phyloP scores from a whole-genome alignment of 2,797 vertebrate species.

The Ctenopoma kingsleyae region DNA sequence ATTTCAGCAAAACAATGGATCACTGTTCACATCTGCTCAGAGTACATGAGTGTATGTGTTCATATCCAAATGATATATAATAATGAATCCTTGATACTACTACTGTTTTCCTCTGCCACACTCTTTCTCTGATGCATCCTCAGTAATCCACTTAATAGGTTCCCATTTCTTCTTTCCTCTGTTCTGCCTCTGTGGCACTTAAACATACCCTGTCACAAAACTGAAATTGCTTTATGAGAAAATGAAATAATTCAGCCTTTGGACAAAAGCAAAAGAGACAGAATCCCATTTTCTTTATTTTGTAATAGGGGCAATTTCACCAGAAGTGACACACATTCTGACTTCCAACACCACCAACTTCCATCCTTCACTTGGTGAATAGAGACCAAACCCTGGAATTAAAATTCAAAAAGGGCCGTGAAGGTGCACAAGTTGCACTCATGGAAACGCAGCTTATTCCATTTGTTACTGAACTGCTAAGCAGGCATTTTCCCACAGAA shows the following conservation, averaged over 20 bases:
- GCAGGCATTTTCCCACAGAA: slow-evolving; percentile 32
- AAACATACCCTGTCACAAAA: slow-evolving; percentile 48
- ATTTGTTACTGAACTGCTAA: slow-evolving; percentile 59
- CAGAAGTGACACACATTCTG: not conserved
- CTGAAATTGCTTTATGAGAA: slow-evolving; percentile 38
- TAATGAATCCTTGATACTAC: not conserved
- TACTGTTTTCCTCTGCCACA: not conserved
- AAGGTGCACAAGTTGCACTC: slow-evolving; percentile 22
- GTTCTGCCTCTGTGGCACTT: slow-evolving; percentile 39
- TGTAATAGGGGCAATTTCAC: slow-evolving; percentile 50
- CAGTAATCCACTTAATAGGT: slow-evolving; percentile 1
- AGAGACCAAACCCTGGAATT: slow-evolving; percentile 44
- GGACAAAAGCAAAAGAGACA: slow-evolving; percentile 32
- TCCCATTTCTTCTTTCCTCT: not conserved
- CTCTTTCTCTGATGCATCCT: not conserved
- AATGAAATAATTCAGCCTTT: slow-evolving; percentile 21
- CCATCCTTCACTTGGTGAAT: slow-evolving; percentile 44
- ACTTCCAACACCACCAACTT: slow-evolving; percentile 31
- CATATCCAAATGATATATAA: not conserved
- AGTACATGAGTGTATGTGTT: not conserved
- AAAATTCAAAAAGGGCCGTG: slow-evolving; percentile 68
- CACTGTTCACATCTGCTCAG: not conserved
- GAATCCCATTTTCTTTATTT: slow-evolving; percentile 20
- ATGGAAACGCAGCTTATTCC: slow-evolving; percentile 60
- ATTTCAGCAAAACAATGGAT: not conserved